Percentiles rank a stretch among this genome's conserved stretches.
Evolutionary conservation across 2,888 invertebrate species (phyloP).

Genomic region (Melanostoma mellinum): DNA sequence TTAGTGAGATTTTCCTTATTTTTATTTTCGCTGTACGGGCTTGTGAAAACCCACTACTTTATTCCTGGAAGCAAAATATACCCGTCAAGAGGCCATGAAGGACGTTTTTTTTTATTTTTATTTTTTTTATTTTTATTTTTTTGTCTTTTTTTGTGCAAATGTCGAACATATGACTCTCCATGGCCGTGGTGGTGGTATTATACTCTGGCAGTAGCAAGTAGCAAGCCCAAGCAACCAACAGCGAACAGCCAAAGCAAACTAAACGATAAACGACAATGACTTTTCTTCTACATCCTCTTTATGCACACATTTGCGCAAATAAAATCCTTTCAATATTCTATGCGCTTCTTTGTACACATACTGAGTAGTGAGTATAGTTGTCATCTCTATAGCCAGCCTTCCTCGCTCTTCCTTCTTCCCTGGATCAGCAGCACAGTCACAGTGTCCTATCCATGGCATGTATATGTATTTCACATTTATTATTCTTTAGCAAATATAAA

Average conservation of each 20-base stretch:
- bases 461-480: constrained; percentile 62
- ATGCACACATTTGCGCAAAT: constrained; percentile 72
- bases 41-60: constrained; percentile 27
- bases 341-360: constrained; percentile 61
- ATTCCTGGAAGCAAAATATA: constrained; percentile 51
- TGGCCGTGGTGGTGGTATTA: constrained; percentile 32
- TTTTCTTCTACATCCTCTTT: constrained; percentile 70
- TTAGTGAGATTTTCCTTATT: constrained; percentile 32
- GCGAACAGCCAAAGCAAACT: constrained; percentile 29
- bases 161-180: constrained; percentile 67
- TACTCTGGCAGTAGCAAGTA: constrained; percentile 1
- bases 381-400: constrained; percentile 11
- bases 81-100: constrained; percentile 41
- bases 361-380: constrained; percentile 23
- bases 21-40: not conserved
- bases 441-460: constrained; percentile 15
- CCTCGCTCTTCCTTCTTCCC: not conserved
- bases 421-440: not conserved
- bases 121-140: constrained; percentile 13
- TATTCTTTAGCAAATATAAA: constrained; percentile 68
- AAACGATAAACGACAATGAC: constrained; percentile 67
- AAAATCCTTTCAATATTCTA: constrained; percentile 73
- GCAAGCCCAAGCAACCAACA: constrained; percentile 18
- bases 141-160: constrained; percentile 35
- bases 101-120: constrained; percentile 42